phyloP scores from a whole-genome alignment of 2,113 vertebrate species.

The Tetraodon nigroviridis region DNA sequence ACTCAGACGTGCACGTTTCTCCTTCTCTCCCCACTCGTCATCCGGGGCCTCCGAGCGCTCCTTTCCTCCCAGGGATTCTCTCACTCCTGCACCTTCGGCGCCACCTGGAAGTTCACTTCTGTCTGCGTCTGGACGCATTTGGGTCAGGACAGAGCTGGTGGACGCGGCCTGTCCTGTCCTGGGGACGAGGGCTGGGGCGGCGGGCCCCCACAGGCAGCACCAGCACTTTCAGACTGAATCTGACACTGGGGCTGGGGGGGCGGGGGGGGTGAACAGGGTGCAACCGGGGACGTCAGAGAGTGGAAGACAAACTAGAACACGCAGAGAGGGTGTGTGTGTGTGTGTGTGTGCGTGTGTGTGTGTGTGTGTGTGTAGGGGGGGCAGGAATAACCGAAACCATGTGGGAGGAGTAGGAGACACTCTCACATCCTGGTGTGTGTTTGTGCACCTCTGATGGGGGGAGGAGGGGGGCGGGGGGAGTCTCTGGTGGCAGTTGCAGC shows the following conservation, averaged over 20 bases:
- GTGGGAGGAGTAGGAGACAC: neutral
- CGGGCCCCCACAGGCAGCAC: slow-evolving; percentile 12
- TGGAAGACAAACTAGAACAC: neutral
- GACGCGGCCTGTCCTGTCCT: too few species aligned
- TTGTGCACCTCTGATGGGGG: slow-evolving; percentile 23
- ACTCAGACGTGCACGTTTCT: slow-evolving; percentile 2
- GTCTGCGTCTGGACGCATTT: neutral
- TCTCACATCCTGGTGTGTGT: slow-evolving; percentile 7
- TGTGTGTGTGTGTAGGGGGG: neutral
- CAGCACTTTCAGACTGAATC: slow-evolving; percentile 17
- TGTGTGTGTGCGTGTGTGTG: neutral
- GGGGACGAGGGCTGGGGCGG: slow-evolving; percentile 2
- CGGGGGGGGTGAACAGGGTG: slow-evolving; percentile 16
- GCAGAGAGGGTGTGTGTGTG: neutral
- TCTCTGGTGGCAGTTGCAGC: slow-evolving; percentile 26
- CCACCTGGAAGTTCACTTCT: neutral
- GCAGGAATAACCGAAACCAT: neutral
- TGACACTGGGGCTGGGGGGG: slow-evolving; percentile 26
- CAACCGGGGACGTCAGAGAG: neutral
- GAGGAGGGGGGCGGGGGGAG: slow-evolving; percentile 15
- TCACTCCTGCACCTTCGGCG: neutral
- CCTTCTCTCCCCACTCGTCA: slow-evolving; percentile 5
- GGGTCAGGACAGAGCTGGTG: neutral
- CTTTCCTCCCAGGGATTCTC: too few species aligned
- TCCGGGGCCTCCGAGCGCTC: neutral